These are phyloP conservation scores for Melitaea cinxia DNA, from an alignment of 1,140 invertebrate species.

Conservation along the genomic window DNA sequence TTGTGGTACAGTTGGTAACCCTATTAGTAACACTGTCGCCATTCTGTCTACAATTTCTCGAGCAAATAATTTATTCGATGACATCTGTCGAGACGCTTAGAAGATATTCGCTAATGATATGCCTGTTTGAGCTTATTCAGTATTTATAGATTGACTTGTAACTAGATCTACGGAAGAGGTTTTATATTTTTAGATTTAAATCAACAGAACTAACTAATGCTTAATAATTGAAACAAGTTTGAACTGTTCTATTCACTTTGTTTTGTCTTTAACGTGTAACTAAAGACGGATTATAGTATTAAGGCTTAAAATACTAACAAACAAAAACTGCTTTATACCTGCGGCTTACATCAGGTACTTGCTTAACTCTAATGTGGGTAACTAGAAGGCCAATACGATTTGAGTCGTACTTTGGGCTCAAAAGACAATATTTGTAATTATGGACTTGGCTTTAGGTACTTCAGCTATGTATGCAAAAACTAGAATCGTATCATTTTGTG, in stretches of 20 bases:
- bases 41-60: not conserved
- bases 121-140: not conserved
- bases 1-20: not conserved
- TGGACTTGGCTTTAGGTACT: too few species aligned
- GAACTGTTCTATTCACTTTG: not conserved
- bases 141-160: not conserved
- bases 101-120: not conserved
- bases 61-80: constrained; percentile 1
- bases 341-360: too few species aligned
- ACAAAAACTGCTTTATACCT: too few species aligned
- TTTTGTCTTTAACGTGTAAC: too few species aligned
- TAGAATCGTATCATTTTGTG: too few species aligned
- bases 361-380: too few species aligned
- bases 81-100: not conserved
- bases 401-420: too few species aligned
- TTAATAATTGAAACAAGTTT: not conserved
- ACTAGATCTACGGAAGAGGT: not conserved
- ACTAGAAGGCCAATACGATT: too few species aligned
- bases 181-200: not conserved
- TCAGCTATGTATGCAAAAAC: too few species aligned
- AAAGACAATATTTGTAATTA: too few species aligned
- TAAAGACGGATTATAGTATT: too few species aligned
- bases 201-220: not conserved
- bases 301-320: too few species aligned
- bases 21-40: not conserved